Base-by-base conservation (phyloP, 2,888 invertebrate species). In the Drosophila dives region DNA sequence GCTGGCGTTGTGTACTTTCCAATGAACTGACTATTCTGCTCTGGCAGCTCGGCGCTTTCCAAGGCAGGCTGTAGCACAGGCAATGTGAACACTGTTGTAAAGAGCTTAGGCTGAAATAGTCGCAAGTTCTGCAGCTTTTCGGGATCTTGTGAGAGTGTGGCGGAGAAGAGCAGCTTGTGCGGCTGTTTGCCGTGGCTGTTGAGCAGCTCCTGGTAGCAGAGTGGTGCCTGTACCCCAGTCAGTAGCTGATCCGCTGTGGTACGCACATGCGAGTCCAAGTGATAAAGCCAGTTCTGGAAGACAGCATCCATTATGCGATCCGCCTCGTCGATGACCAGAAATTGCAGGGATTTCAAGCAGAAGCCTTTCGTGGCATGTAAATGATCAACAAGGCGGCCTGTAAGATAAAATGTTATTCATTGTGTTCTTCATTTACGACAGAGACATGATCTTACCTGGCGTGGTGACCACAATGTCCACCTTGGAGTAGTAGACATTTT, bases 121-220 rank as follows among this genome's bases (percentile, higher is more conserved):
- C 96, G 96, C 91, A 99, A 95, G 78, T 96, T 95, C 89, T 98
- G 96, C 56, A 99, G 93, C 92, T 98, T 98, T 93, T 99, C 99
- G 0, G 99, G 99, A 93, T 99, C 99, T 91, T 98, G 98, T 0
- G 98, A 97, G 20, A 99, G 93, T 2, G 99, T 99, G 7, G 99
- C 99, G n/a, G 99, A 99, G 91, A 99, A 98, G 3, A 99, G 94
- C 54, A 99, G 94, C 92, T 99, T 99, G 84, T 99, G 99, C 3
- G 96, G 96, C 62, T 91, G 90, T n/a, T 69, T 83, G 32, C 65
- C 77, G 50, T 75, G 79, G 3, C 68, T 74, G 2, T 75, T 63
- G 63, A 91, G 80, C 12, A 93, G 72, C 72, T 93, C 92, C 38
- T 88, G 84, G 12, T 91, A 83, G 49, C 91, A 92, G 1, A 93